phyloP scores from a whole-genome alignment of 2,888 invertebrate genomes.

The Smittia aterrima region DNA sequence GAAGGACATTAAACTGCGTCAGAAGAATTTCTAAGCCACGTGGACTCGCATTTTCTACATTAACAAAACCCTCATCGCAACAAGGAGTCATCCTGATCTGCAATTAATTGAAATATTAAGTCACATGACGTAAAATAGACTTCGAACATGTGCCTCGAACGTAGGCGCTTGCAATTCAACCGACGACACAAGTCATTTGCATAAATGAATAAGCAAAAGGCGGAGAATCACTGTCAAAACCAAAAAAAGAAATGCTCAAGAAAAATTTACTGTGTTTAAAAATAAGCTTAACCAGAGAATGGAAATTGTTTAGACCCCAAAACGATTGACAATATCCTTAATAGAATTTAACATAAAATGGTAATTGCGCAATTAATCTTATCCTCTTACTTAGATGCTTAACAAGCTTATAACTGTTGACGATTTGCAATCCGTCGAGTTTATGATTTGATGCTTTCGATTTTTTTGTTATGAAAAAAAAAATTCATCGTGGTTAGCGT shows the following conservation, averaged over 20 bases:
- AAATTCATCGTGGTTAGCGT: too few relatives aligned
- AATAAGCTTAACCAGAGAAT: slow-evolving; percentile 14
- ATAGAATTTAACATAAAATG: slow-evolving; percentile 36
- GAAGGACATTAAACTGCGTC: slow-evolving; percentile 37
- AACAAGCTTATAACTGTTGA: not conserved
- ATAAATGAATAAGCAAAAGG: not conserved
- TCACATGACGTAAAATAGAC: not conserved
- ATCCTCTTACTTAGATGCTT: slow-evolving; percentile 16
- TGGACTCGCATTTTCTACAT: not conserved
- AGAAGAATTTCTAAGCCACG: slow-evolving; percentile 19
- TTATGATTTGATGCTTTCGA: too few relatives aligned
- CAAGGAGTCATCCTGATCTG: not conserved
- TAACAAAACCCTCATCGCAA: not conserved
- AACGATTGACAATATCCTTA: slow-evolving; percentile 37
- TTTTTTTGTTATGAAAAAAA: too few relatives aligned
- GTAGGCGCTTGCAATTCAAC: not conserved
- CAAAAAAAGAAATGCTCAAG: slow-evolving; percentile 34
- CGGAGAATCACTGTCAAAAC: not conserved
- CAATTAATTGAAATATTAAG: not conserved
- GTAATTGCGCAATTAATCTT: slow-evolving; percentile 14
- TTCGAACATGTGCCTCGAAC: slow-evolving; percentile 16
- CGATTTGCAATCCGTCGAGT: not conserved
- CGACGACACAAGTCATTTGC: not conserved
- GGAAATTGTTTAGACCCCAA: slow-evolving; percentile 23
- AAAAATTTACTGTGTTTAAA: slow-evolving; percentile 18